Percentiles rank a stretch among this genome's conserved stretches.
Conservation (phyloP, 2,888 invertebrate species). For the Hylaea fasciaria region DNA sequence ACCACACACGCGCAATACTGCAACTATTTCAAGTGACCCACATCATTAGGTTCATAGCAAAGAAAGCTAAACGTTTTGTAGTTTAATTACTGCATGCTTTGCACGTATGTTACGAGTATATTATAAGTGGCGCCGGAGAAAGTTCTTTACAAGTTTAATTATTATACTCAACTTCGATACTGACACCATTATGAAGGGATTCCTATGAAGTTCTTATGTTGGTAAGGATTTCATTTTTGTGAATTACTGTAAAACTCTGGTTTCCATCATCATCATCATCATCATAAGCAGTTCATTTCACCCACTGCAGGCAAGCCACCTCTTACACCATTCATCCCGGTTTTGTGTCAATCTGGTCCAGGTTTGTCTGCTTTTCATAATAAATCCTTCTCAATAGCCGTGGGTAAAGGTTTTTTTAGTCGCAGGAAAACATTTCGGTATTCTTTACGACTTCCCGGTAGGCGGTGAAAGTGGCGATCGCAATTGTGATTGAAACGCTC, state of each 20-base stretch:
- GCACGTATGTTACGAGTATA: slow-evolving; percentile 21
- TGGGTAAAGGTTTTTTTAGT: neutral
- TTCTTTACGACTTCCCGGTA: slow-evolving; percentile 13
- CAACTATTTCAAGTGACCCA: slow-evolving; percentile 27
- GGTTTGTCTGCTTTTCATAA: too few relatives aligned
- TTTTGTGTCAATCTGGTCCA: too few relatives aligned
- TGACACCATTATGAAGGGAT: too few relatives aligned
- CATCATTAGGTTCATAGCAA: slow-evolving; percentile 27
- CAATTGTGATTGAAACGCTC: slow-evolving; percentile 13
- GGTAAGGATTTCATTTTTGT: too few relatives aligned
- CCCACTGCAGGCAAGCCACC: too few relatives aligned
- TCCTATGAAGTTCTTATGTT: too few relatives aligned
- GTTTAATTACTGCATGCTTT: slow-evolving; percentile 27
- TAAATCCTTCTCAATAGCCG: too few relatives aligned
- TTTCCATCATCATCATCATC: too few relatives aligned
- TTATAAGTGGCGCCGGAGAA: slow-evolving; percentile 24
- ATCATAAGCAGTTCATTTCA: too few relatives aligned
- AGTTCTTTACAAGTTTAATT: slow-evolving; percentile 26
- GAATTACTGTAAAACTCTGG: too few relatives aligned
- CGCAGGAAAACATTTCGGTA: slow-evolving; percentile 11
- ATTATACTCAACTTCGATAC: slow-evolving; percentile 5
- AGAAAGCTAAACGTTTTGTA: slow-evolving; percentile 33
- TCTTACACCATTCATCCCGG: too few relatives aligned
- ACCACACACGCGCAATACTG: too few relatives aligned
- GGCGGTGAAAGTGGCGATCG: slow-evolving; percentile 28